Percentiles rank a stretch among this genome's conserved stretches.
Evolutionary conservation across 1,140 invertebrate genomes (phyloP).

Genomic region (Eupeodes corollae): DNA sequence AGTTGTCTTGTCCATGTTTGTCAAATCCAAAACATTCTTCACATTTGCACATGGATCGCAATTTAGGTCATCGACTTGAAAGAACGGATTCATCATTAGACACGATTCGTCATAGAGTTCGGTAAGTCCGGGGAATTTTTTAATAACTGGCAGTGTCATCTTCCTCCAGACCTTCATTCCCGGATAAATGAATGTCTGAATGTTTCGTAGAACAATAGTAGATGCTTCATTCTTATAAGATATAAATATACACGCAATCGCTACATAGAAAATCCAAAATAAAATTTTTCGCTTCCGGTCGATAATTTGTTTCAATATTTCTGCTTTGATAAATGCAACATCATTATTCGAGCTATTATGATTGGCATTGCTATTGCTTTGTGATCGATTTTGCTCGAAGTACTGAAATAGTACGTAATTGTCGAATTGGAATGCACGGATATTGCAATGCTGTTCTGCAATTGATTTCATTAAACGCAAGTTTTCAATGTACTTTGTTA

Average conservation of each 20-base stretch:
- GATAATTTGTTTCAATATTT: slow-evolving; percentile 28
- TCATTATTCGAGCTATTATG: no score
- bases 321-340: slow-evolving; percentile 16
- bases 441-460: slow-evolving; percentile 23
- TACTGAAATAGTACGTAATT: slow-evolving; percentile 32
- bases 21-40: slow-evolving; percentile 38
- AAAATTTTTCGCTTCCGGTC: slow-evolving; percentile 29
- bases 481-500: slow-evolving; percentile 22
- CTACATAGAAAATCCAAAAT: slow-evolving; percentile 30
- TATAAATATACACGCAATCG: slow-evolving; percentile 26
- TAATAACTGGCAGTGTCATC: slow-evolving; percentile 41
- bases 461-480: slow-evolving; percentile 20
- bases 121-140: slow-evolving; percentile 38
- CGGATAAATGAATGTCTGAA: slow-evolving; percentile 42
- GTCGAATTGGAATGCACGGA: slow-evolving; percentile 26
- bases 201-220: slow-evolving; percentile 37
- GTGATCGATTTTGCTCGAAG: slow-evolving; percentile 17
- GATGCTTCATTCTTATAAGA: slow-evolving; percentile 13
- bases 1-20: slow-evolving; percentile 9
- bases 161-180: slow-evolving; percentile 40
- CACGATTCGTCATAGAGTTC: slow-evolving; percentile 63
- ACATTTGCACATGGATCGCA: slow-evolving; percentile 57
- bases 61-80: slow-evolving; percentile 51
- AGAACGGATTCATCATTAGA: slow-evolving; percentile 59
- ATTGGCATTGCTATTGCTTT: slow-evolving; percentile 2